A percentile compares a stretch with the other conserved stretches of the same genome.
Conservation (phyloP, 2,797 vertebrate genomes). For the Furcifer pardalis region DNA sequence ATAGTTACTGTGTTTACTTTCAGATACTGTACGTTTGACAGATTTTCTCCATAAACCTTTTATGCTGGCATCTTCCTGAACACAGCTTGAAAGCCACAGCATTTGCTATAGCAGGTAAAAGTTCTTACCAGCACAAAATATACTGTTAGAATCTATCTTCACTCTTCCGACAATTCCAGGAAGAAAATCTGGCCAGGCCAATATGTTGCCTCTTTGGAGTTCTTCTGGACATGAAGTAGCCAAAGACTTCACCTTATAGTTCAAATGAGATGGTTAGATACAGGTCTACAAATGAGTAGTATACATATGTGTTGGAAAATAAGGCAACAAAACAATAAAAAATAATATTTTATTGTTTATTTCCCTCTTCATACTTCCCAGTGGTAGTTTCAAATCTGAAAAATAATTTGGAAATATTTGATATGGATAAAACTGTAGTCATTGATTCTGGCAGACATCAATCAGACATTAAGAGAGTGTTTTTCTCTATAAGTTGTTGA, state of each 20-base stretch:
- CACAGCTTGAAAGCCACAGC: slow-evolving; percentile 10
- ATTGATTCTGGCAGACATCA: neutral
- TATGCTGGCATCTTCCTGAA: neutral
- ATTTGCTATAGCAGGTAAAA: slow-evolving; percentile 39
- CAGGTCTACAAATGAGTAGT: slow-evolving; percentile 9
- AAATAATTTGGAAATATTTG: neutral
- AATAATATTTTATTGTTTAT: neutral
- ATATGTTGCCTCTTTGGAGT: slow-evolving; percentile 87
- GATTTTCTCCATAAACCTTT: neutral
- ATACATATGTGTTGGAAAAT: slow-evolving; percentile 4
- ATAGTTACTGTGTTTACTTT: neutral
- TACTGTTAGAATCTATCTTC: slow-evolving; percentile 88
- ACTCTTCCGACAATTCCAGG: slow-evolving; percentile 89
- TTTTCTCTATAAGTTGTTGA: neutral
- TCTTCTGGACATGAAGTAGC: slow-evolving; percentile 90
- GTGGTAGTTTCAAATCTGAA: slow-evolving; percentile 27
- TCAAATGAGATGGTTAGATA: slow-evolving; percentile 66
- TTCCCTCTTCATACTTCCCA: neutral
- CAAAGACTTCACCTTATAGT: slow-evolving; percentile 88
- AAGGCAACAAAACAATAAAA: neutral
- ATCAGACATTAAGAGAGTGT: neutral
- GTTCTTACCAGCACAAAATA: slow-evolving; percentile 92
- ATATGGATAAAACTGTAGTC: too few relatives aligned
- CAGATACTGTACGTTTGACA: neutral
- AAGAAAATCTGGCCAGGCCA: slow-evolving; percentile 97